phyloP scores from a whole-genome alignment of 2,888 invertebrate genomes.

The Neria commutata region DNA sequence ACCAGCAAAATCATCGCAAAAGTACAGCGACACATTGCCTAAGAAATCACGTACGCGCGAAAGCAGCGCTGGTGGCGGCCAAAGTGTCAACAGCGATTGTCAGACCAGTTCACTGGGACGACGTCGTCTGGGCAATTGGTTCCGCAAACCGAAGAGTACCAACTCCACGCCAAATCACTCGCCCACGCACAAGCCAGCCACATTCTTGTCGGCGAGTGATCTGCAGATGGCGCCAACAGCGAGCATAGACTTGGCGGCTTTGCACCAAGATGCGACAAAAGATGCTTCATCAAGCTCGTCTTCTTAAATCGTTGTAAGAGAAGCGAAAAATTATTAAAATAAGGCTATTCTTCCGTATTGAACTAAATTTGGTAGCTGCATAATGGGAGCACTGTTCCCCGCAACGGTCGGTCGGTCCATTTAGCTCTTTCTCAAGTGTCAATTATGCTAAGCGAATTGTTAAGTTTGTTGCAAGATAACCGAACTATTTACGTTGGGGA shows the following conservation, averaged over 20 bases:
- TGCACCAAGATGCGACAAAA: not conserved
- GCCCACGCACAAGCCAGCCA: constrained; percentile 57
- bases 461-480: constrained; percentile 2
- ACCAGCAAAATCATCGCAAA: constrained; percentile 50
- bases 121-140: constrained; percentile 61
- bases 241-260: not conserved
- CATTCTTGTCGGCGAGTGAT: not conserved
- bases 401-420: no score
- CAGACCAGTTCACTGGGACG: constrained; percentile 59
- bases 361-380: no score
- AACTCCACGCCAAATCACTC: constrained; percentile 62
- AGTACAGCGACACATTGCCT: constrained; percentile 58
- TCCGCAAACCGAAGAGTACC: constrained; percentile 60
- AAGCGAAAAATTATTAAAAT: no score
- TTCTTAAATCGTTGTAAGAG: not conserved
- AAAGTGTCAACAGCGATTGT: no score
- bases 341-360: no score
- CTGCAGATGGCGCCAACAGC: no score
- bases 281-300: not conserved
- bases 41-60: constrained; percentile 54
- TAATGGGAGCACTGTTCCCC: no score
- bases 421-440: not conserved
- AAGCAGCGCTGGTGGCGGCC: constrained; percentile 34
- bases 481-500: no score
- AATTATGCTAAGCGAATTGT: constrained; percentile 1